Evolutionary conservation across 2,113 vertebrate species (phyloP).

Genomic region (Petrocephalus zakoni): DNA sequence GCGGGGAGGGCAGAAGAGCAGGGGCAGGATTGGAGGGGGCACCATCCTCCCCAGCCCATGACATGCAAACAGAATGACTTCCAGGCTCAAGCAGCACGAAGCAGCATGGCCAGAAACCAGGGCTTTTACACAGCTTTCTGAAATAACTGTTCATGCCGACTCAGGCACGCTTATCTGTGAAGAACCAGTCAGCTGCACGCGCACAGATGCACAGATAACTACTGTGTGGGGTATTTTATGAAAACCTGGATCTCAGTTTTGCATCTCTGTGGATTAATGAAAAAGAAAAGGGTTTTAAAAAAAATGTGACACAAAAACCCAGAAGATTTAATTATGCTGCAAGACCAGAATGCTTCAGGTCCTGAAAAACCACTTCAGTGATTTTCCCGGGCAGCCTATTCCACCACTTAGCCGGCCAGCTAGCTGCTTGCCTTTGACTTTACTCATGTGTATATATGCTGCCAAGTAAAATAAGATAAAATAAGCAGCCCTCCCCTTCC

Average conservation of each 20-base stretch:
- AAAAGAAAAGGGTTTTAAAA: not conserved
- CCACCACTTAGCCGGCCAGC: not conserved
- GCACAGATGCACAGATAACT: not conserved
- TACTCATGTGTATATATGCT: not conserved
- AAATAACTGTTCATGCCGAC: not conserved
- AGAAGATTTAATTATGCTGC: not conserved
- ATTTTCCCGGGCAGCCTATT: not conserved
- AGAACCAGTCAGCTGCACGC: not conserved
- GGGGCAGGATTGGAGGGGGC: not conserved
- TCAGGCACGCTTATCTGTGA: not conserved
- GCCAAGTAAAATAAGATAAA: not conserved
- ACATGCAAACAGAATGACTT: too few species aligned
- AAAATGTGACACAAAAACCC: not conserved
- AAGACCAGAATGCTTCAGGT: not conserved
- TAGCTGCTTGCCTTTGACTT: not conserved
- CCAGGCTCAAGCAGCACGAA: not conserved
- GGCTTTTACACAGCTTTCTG: not conserved
- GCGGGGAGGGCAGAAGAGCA: not conserved
- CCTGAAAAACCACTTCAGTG: not conserved
- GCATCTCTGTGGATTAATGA: not conserved
- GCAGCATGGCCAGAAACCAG: not conserved
- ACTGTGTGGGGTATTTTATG: not conserved
- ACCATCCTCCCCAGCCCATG: not conserved
- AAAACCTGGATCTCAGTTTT: not conserved
- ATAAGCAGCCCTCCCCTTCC: not conserved